A percentile compares a stretch with the other conserved stretches of the same genome.
phyloP scores from a whole-genome alignment of 1,140 invertebrate species.

The Aleiodes sp. region DNA sequence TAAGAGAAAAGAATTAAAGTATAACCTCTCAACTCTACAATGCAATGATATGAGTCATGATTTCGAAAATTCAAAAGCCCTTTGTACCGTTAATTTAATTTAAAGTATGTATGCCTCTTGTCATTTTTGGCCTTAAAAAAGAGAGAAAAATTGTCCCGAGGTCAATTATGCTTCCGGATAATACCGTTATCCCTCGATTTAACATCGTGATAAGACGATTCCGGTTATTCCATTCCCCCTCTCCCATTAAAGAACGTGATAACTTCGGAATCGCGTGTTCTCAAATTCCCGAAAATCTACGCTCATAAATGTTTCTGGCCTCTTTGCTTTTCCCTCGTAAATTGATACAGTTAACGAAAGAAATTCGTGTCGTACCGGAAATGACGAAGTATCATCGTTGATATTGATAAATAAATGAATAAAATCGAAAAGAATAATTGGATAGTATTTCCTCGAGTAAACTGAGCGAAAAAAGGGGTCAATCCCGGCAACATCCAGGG shows the following conservation, averaged over 20 bases:
- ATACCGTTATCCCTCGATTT: background rate
- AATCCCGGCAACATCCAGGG: conserved; percentile 16
- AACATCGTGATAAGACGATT: conserved; percentile 9
- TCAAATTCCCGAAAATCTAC: background rate
- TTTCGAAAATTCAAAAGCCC: background rate
- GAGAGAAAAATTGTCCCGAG: conserved; percentile 4
- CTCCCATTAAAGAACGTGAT: background rate
- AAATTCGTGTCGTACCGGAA: conserved; percentile 9
- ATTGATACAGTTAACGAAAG: conserved; percentile 5
- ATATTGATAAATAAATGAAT: background rate
- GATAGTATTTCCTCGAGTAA: conserved; percentile 28
- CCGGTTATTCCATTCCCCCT: background rate
- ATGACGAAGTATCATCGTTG: background rate
- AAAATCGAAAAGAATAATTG: conserved; percentile 25
- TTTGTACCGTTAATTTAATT: conserved; percentile 21
- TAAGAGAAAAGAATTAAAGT: too few species aligned
- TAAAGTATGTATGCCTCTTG: background rate
- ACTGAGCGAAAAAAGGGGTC: conserved; percentile 27
- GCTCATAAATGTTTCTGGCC: background rate
- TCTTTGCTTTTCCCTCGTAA: background rate
- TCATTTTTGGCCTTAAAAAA: background rate
- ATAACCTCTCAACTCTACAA: too few species aligned
- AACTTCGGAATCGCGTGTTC: background rate
- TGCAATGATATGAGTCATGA: conserved; percentile 13
- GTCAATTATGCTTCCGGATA: background rate